Conservation (phyloP, 2,888 invertebrate species). For the Acanthococcus lagerstroemiae region DNA sequence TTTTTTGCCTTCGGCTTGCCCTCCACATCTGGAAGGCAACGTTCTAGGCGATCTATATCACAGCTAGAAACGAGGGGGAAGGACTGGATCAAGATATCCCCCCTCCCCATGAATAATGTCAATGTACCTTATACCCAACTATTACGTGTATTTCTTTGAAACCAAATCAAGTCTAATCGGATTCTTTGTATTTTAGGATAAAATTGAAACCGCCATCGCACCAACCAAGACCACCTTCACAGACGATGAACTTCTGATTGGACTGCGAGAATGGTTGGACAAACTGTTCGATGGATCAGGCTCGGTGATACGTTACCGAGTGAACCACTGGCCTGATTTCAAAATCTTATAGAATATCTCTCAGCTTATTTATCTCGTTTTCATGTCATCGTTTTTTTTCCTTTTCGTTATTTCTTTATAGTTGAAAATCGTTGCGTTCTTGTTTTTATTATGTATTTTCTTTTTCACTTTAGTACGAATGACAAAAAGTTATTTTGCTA, state of each 20-base stretch:
- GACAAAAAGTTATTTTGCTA: no score
- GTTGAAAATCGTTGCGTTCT: background rate
- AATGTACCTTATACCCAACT: no score
- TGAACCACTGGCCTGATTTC: conserved; percentile 98
- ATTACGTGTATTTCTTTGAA: no score
- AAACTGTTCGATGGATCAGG: conserved; percentile 77
- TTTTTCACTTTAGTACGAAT: no score
- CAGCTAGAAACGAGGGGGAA: no score
- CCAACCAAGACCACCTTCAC: background rate
- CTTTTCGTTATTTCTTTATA: background rate
- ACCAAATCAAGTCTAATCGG: background rate
- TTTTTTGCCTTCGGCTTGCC: no score
- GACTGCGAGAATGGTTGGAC: conserved; percentile 92
- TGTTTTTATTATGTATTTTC: no score
- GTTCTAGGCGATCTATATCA: no score
- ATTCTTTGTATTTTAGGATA: conserved; percentile 25
- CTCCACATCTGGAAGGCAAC: no score
- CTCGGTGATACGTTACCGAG: conserved; percentile 87
- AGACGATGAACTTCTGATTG: conserved; percentile 69
- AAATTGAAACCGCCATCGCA: conserved; percentile 43
- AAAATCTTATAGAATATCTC: conserved; percentile 38
- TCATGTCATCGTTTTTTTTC: background rate
- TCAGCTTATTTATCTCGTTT: background rate
- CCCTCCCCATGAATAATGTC: no score
- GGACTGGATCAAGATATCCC: no score